phyloP scores from a whole-genome alignment of 1,140 invertebrate genomes.

The Meloidogyne floridensis region DNA sequence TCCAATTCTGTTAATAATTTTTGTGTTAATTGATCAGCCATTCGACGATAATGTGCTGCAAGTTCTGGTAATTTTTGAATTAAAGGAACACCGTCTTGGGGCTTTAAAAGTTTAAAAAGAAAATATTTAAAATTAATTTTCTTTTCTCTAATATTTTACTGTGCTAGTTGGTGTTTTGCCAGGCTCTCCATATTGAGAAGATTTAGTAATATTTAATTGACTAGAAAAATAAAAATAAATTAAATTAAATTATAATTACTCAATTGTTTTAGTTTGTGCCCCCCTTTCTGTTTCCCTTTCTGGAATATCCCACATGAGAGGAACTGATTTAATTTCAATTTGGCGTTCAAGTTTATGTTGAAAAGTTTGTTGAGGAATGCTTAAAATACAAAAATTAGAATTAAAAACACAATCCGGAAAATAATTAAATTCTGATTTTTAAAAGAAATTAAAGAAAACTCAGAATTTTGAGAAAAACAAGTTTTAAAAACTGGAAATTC shows the following conservation, averaged over 20 bases:
- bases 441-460: too few species aligned
- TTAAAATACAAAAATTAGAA: neutral
- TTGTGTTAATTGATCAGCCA: slow-evolving; percentile 34
- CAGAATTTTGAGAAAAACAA: too few species aligned
- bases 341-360: neutral
- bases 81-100: slow-evolving; percentile 14
- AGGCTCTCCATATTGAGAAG: neutral
- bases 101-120: neutral
- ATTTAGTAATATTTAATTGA: slow-evolving; percentile 7
- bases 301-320: neutral
- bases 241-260: neutral
- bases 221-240: neutral
- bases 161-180: neutral
- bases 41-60: slow-evolving; percentile 33
- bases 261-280: neutral
- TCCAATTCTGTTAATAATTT: slow-evolving; percentile 27
- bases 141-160: neutral
- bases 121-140: neutral
- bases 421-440: too few species aligned
- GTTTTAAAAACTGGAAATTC: too few species aligned
- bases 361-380: neutral
- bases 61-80: slow-evolving; percentile 15
- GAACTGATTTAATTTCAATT: slow-evolving; percentile 1
- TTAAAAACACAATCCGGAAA: too few species aligned
- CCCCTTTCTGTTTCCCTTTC: slow-evolving; percentile 5